Evolutionary conservation across 1,140 invertebrate genomes (phyloP).

Genomic region (Philotrypesis tridentata): DNA sequence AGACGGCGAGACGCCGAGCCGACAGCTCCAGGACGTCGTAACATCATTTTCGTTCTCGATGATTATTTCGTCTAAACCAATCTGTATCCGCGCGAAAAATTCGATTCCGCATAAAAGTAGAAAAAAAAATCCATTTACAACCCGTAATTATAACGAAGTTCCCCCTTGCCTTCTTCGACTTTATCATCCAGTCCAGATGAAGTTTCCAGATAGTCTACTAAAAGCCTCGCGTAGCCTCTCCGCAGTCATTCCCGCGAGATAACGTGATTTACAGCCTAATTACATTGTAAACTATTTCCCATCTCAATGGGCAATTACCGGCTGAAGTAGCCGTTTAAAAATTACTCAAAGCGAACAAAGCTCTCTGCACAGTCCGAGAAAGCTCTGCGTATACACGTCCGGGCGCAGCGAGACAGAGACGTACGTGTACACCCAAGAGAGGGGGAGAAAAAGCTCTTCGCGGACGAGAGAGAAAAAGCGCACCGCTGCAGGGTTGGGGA

Average conservation of each 20-base stretch:
- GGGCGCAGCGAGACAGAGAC: not conserved
- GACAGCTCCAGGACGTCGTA: no score
- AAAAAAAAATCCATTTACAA: not conserved
- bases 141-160: constrained; percentile 18
- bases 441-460: no score
- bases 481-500: no score
- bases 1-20: no score
- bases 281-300: constrained; percentile 35
- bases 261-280: constrained; percentile 40
- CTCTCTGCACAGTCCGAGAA: not conserved
- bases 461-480: not conserved
- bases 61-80: no score
- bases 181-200: constrained; percentile 26
- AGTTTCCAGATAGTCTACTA: constrained; percentile 9
- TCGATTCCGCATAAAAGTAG: not conserved
- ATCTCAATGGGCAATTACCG: not conserved
- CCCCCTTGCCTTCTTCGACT: not conserved
- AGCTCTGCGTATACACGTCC: not conserved
- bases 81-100: not conserved
- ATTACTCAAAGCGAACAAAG: constrained; percentile 7
- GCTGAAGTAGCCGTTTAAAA: constrained; percentile 17
- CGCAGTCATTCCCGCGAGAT: not conserved
- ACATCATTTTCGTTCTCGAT: no score
- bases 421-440: no score
- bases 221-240: not conserved